These are phyloP conservation scores for Rhombomys opimus DNA, from an alignment of 2,113 vertebrate genomes.

Conservation along the genomic window DNA sequence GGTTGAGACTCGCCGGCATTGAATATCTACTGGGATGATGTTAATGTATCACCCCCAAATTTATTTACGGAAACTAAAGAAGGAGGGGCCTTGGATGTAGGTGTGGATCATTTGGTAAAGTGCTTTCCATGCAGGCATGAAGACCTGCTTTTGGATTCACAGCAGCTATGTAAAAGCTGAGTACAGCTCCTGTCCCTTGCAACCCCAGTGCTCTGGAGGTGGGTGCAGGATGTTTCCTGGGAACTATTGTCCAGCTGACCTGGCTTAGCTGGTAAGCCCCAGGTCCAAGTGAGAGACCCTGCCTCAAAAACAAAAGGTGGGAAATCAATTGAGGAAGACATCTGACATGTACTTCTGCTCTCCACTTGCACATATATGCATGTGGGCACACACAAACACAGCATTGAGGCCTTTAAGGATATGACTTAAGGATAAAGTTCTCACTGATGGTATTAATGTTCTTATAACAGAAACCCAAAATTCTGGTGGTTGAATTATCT, in stretches of 20 bases:
- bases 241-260: too few relatives aligned
- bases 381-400: background rate
- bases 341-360: background rate
- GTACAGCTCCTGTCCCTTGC: too few relatives aligned
- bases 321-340: background rate
- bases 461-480: background rate
- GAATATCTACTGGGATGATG: background rate
- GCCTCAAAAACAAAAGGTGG: background rate
- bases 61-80: background rate
- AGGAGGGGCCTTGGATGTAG: background rate
- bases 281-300: background rate
- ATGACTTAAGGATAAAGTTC: background rate
- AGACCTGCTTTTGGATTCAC: too few relatives aligned
- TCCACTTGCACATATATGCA: background rate
- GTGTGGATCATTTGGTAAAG: too few relatives aligned
- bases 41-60: background rate
- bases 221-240: too few relatives aligned
- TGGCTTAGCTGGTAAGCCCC: background rate
- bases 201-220: too few relatives aligned
- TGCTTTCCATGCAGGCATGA: too few relatives aligned
- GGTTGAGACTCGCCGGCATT: too few relatives aligned
- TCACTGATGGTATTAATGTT: background rate
- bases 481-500: conserved; percentile 6
- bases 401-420: background rate
- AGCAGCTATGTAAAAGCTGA: too few relatives aligned